Conservation (phyloP, 2,797 vertebrate species). For the Aplochiton taeniatus region DNA sequence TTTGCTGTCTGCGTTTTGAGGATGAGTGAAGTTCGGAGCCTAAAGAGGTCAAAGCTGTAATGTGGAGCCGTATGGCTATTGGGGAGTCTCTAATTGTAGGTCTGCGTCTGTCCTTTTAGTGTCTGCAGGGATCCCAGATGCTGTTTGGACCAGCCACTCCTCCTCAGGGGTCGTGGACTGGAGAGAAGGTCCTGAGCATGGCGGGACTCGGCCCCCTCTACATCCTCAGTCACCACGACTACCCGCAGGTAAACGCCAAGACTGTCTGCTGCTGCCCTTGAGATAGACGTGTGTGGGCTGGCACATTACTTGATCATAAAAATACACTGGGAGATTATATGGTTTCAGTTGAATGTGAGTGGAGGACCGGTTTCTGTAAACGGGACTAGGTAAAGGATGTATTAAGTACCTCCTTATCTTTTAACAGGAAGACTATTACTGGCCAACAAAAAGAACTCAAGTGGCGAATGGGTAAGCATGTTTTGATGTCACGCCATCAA, state of each 20-base stretch:
- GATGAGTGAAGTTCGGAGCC: neutral
- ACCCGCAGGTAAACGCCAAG: constrained; percentile 42
- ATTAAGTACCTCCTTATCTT: neutral
- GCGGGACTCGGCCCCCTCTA: constrained; percentile 54
- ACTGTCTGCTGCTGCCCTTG: too few species aligned
- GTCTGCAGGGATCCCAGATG: constrained; percentile 52
- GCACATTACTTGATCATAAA: too few species aligned
- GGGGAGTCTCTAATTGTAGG: neutral
- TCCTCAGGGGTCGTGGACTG: constrained; percentile 64
- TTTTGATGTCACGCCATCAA: neutral
- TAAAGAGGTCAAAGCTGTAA: neutral
- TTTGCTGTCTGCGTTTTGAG: neutral
- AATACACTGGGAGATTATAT: too few species aligned
- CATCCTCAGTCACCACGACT: constrained; percentile 53
- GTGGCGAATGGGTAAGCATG: constrained; percentile 27
- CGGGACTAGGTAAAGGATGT: neutral
- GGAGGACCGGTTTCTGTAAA: neutral
- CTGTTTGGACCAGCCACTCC: constrained; percentile 60
- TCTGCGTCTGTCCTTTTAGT: constrained; percentile 32
- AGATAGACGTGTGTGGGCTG: too few species aligned
- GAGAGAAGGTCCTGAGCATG: constrained; percentile 55
- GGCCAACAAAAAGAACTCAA: neutral
- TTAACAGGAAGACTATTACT: constrained; percentile 30
- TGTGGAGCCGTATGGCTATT: neutral
- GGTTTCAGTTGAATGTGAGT: too few species aligned